A percentile compares a stretch with the other conserved stretches of the same genome.
phyloP scores from a whole-genome alignment of 1,140 invertebrate species.

The Microvelia longipes region DNA sequence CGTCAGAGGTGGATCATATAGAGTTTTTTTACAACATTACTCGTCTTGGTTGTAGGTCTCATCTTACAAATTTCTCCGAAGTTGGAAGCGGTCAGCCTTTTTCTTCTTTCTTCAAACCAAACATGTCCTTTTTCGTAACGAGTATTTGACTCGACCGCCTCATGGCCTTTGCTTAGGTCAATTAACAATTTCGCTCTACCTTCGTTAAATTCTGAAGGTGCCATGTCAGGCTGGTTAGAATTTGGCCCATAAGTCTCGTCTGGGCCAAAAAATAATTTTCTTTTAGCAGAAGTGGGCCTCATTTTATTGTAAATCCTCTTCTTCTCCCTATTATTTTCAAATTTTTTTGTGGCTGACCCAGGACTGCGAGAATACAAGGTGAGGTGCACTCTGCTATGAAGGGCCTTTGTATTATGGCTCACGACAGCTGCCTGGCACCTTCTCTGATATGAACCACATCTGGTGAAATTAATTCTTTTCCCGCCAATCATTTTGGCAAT shows the following conservation, averaged over 20 bases:
- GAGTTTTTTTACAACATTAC: neutral
- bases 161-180: neutral
- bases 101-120: neutral
- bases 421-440: slow-evolving; percentile 15
- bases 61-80: neutral
- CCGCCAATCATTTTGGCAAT: slow-evolving; percentile 15
- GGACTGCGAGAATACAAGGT: neutral
- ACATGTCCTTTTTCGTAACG: neutral
- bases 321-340: neutral
- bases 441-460: slow-evolving; percentile 11
- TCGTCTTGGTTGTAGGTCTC: neutral
- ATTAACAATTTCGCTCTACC: neutral
- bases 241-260: neutral
- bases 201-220: neutral
- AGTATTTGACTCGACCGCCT: neutral
- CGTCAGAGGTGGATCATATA: neutral
- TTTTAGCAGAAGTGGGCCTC: neutral
- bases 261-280: neutral
- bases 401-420: slow-evolving; percentile 12
- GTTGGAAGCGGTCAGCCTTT: neutral
- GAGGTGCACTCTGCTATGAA: slow-evolving; percentile 11
- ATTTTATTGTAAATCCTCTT: neutral
- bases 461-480: slow-evolving; percentile 13
- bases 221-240: slow-evolving; percentile 6
- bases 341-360: neutral